Base-by-base conservation (phyloP, 53 echinoderm and acorn worm species). In the Arbacia lixula region DNA sequence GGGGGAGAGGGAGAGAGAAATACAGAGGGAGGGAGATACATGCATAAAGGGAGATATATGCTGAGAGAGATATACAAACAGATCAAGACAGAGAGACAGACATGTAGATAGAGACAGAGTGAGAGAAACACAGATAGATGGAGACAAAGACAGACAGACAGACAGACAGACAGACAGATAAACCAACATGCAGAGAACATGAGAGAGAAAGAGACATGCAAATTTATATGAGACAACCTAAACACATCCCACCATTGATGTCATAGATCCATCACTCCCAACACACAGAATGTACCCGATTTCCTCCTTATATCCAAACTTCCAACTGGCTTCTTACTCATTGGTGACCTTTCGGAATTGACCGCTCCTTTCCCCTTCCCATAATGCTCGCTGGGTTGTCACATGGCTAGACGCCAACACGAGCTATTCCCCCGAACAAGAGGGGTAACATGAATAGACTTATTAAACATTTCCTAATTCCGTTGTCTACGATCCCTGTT, bases 311-410 rank as follows among this genome's bases (percentile, higher is more conserved):
- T n/a, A n/a, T n/a, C n/a, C n/a, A n/a, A n/a, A n/a, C n/a, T n/a
- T n/a, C n/a, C n/a, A n/a, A n/a, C n/a, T n/a, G n/a, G n/a, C n/a
- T n/a, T n/a, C n/a, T n/a, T n/a, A n/a, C n/a, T n/a, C n/a, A n/a
- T n/a, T n/a, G n/a, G n/a, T n/a, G n/a, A n/a, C 46, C 43, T 69
- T 69, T 41, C 43, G 54, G 50, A 53, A 74, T 31, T 29, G 74
- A 30, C 51, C 52, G 51, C 49, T 53, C 31, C 52, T 52, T 74
- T 74, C 74, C 54, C 19, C 52, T 74, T 74, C 74, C 69, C 43
- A 43, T 12, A 66, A 4, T 69, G 69, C 69, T 43, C 43, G 43
- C 42, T 43, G n/a, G n/a, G n/a, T n/a, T n/a, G n/a, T n/a, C n/a
- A n/a, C n/a, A n/a, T n/a, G n/a, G n/a, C n/a, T n/a, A n/a, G n/a